phyloP scores from a whole-genome alignment of 2,797 vertebrate genomes.

The Siniperca undulata region DNA sequence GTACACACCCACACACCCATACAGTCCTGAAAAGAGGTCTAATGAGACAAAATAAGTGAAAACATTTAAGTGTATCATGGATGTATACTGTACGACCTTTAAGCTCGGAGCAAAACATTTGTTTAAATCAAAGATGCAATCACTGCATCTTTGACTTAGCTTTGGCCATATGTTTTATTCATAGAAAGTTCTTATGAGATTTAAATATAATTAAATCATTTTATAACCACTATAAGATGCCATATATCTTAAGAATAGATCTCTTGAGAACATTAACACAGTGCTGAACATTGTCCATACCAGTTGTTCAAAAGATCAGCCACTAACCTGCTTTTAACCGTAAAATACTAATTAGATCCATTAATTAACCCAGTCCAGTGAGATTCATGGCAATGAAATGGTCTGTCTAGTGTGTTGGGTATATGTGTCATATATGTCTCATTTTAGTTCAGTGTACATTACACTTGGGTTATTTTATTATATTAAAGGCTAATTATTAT shows the following conservation, averaged over 20 bases:
- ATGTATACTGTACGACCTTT: not conserved
- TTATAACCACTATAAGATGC: slow-evolving; percentile 17
- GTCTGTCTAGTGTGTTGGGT: slow-evolving; percentile 42
- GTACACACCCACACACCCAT: not conserved
- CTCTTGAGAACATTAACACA: slow-evolving; percentile 34
- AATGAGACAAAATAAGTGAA: not conserved
- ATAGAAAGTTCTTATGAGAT: slow-evolving; percentile 12
- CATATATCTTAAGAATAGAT: not conserved
- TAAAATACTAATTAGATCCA: slow-evolving; percentile 69
- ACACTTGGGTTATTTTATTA: slow-evolving; percentile 18
- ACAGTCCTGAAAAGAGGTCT: not conserved
- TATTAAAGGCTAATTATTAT: slow-evolving; percentile 43
- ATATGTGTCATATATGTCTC: slow-evolving; percentile 53
- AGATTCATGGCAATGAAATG: slow-evolving; percentile 59
- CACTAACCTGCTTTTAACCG: slow-evolving; percentile 59
- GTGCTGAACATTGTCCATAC: slow-evolving; percentile 51
- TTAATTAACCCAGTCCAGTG: slow-evolving; percentile 70
- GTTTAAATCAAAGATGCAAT: not conserved
- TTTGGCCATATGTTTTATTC: slow-evolving; percentile 17
- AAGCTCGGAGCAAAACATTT: not conserved
- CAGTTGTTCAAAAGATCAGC: slow-evolving; percentile 53
- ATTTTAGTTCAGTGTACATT: slow-evolving; percentile 32
- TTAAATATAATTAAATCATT: slow-evolving; percentile 27
- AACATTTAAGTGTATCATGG: not conserved
- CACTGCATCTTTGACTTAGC: not conserved